These are phyloP conservation scores for Creontiades dilutus DNA, from an alignment of 2,888 invertebrate species.

Conservation along the genomic window DNA sequence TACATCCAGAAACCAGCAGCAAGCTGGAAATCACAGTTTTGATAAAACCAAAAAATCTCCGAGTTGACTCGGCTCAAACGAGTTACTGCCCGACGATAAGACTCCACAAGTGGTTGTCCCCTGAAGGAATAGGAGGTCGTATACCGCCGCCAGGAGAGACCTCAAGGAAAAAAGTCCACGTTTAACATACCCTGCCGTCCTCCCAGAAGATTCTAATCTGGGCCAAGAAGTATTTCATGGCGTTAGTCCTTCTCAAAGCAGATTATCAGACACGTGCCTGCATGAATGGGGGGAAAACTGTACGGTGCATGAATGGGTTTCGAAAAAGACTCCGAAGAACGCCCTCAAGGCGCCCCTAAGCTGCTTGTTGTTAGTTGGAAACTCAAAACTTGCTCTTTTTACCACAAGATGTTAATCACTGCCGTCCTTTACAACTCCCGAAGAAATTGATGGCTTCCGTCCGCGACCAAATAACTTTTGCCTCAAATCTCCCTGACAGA, in stretches of 20 bases:
- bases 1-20: slow-evolving; percentile 14
- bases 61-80: not conserved
- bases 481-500: slow-evolving; percentile 69
- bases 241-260: slow-evolving; percentile 51
- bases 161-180: not conserved
- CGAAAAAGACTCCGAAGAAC: too few relatives aligned
- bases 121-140: slow-evolving; percentile 11
- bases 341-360: slow-evolving; percentile 43
- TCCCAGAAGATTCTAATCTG: slow-evolving; percentile 28
- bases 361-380: not conserved
- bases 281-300: slow-evolving; percentile 50
- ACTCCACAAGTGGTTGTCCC: slow-evolving; percentile 31
- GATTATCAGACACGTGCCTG: slow-evolving; percentile 60
- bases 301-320: slow-evolving; percentile 45
- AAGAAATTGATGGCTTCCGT: slow-evolving; percentile 71
- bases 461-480: slow-evolving; percentile 68
- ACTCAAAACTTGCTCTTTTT: slow-evolving; percentile 57
- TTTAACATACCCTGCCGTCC: slow-evolving; percentile 2
- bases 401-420: slow-evolving; percentile 64
- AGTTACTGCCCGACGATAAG: slow-evolving; percentile 11
- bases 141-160: not conserved
- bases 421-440: slow-evolving; percentile 1
- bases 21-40: not conserved
- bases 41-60: slow-evolving; percentile 2
- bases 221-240: slow-evolving; percentile 61